phyloP scores from a whole-genome alignment of 2,888 invertebrate species.

The Drosophila peninsularis region DNA sequence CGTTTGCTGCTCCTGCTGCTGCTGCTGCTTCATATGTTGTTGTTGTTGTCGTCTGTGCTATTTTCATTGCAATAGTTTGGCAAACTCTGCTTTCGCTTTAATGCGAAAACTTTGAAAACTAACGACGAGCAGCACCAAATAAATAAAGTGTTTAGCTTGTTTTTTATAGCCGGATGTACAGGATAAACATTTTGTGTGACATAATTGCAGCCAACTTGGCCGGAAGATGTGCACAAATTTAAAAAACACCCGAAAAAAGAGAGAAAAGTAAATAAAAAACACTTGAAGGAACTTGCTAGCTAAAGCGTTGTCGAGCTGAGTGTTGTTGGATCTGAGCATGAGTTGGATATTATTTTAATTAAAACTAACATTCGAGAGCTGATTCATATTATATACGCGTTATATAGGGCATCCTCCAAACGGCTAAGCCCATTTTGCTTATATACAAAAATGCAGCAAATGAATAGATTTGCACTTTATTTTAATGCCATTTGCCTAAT shows the following conservation, averaged over 20 bases:
- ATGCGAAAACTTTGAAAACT: constrained; percentile 74
- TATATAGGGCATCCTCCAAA: background rate
- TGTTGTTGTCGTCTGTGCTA: constrained; percentile 16
- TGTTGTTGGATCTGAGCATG: background rate
- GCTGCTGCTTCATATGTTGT: constrained; percentile 2
- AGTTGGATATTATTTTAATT: background rate
- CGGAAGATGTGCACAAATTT: constrained; percentile 34
- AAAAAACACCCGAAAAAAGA: constrained; percentile 20
- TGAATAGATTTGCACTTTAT: background rate
- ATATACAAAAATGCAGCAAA: background rate
- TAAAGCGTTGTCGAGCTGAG: constrained; percentile 6
- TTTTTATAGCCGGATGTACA: constrained; percentile 55
- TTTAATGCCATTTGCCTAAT: background rate
- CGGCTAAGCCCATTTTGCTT: background rate
- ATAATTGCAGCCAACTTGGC: constrained; percentile 55
- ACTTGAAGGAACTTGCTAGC: constrained; percentile 28
- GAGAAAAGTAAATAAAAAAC: background rate
- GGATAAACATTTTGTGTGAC: constrained; percentile 57
- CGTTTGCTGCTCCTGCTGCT: background rate
- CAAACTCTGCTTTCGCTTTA: constrained; percentile 61
- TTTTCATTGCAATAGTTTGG: constrained; percentile 71
- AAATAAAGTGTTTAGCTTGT: constrained; percentile 74
- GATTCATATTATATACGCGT: too few relatives aligned
- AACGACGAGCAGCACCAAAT: constrained; percentile 61
- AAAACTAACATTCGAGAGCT: background rate